Conservation (phyloP, 1,140 invertebrate species). For the Penaeus indicus region DNA sequence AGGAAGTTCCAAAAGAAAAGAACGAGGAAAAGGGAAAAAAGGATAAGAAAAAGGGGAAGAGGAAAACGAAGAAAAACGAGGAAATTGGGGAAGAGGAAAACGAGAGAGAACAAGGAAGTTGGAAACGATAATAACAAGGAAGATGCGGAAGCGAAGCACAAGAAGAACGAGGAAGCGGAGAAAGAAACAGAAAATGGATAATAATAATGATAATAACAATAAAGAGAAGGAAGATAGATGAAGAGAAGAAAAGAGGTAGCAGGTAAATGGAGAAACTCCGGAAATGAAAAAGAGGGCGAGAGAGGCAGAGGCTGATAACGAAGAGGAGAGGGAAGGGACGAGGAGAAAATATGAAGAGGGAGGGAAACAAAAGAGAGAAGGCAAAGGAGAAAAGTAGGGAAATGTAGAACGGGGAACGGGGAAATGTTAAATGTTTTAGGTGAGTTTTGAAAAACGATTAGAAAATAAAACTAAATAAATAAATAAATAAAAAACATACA, state of each 20-base stretch:
- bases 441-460: too few relatives aligned
- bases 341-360: not conserved
- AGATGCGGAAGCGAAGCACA: not conserved
- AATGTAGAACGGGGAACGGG: not conserved
- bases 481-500: not conserved
- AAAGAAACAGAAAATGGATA: not conserved
- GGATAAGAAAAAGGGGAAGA: not conserved
- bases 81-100: not conserved
- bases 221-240: not conserved
- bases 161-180: not conserved
- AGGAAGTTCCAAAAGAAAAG: not conserved
- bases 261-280: not conserved
- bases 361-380: not conserved
- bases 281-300: not conserved
- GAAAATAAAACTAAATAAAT: not conserved
- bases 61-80: not conserved
- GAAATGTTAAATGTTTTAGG: not conserved
- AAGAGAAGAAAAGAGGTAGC: not conserved
- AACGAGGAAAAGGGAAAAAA: not conserved
- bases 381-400: not conserved
- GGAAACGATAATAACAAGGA: not conserved
- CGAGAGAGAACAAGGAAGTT: not conserved
- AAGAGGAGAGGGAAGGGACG: not conserved
- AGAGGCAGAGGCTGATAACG: not conserved
- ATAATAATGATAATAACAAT: too few relatives aligned